Evolutionary conservation across 1,140 invertebrate genomes (phyloP).

Genomic region (Brachionus rotundiformis): DNA sequence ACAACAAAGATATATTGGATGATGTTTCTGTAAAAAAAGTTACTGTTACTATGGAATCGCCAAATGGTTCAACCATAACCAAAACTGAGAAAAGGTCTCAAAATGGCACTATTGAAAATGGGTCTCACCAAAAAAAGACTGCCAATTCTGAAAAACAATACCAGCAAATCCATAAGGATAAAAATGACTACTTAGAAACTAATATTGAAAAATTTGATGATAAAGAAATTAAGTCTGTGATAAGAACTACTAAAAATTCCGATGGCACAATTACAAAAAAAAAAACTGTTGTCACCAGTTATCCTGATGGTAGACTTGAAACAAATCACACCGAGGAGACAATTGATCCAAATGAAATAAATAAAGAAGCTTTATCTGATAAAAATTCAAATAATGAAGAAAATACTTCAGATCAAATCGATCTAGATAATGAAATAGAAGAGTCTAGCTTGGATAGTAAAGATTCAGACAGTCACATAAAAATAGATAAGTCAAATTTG

Average conservation of each 20-base stretch:
- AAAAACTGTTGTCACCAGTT: slow-evolving; percentile 16
- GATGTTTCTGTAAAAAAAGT: not conserved
- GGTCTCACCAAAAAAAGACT: not conserved
- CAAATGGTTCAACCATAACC: not conserved
- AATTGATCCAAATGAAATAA: not conserved
- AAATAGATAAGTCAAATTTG: not conserved
- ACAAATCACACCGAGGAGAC: not conserved
- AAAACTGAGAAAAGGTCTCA: not conserved
- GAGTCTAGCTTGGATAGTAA: not conserved
- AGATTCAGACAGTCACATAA: not conserved
- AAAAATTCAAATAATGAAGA: not conserved
- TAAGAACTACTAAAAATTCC: not conserved
- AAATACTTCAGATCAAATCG: not conserved
- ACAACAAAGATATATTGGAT: not conserved
- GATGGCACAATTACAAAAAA: slow-evolving; percentile 33
- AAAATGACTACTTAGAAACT: slow-evolving; percentile 9
- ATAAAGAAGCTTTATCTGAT: not conserved
- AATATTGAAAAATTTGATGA: slow-evolving; percentile 10
- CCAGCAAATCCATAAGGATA: not conserved
- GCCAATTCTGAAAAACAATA: not conserved
- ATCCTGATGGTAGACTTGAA: slow-evolving; percentile 5
- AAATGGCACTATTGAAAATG: not conserved
- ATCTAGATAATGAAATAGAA: not conserved
- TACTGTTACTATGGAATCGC: not conserved
- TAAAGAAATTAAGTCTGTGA: slow-evolving; percentile 9